Evolutionary conservation across 2,888 invertebrate genomes (phyloP).

Genomic region (Heliconius erato): DNA sequence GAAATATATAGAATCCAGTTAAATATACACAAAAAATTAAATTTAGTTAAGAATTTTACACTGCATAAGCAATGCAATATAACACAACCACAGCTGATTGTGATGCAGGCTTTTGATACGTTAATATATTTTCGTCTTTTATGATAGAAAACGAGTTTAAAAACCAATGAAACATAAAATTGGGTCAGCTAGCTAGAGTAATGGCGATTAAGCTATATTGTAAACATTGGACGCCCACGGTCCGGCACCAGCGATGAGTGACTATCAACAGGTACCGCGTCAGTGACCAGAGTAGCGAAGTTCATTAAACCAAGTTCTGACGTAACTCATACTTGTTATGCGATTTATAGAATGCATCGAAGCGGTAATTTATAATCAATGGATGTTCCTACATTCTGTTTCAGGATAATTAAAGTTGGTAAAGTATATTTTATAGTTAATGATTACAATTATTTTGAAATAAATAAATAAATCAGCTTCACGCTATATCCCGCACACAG

Average conservation of each 20-base stretch:
- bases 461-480: too few relatives aligned
- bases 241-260: slow-evolving; percentile 46
- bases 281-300: slow-evolving; percentile 28
- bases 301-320: slow-evolving; percentile 43
- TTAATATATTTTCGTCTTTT: slow-evolving; percentile 58
- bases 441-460: background rate
- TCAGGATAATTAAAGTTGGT: background rate
- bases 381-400: background rate
- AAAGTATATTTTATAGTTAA: background rate
- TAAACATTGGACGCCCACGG: slow-evolving; percentile 58
- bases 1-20: too few relatives aligned
- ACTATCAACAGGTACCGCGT: slow-evolving; percentile 52
- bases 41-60: background rate
- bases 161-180: slow-evolving; percentile 63
- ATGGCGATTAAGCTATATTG: slow-evolving; percentile 54
- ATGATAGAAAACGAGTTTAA: slow-evolving; percentile 48
- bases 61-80: background rate
- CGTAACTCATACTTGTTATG: slow-evolving; percentile 36
- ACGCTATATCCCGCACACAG: too few relatives aligned
- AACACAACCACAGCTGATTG: background rate
- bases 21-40: too few relatives aligned
- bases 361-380: slow-evolving; percentile 20
- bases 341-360: slow-evolving; percentile 25
- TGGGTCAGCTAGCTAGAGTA: slow-evolving; percentile 65
- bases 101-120: slow-evolving; percentile 26